Base-by-base conservation (phyloP, 2,797 vertebrate genomes). In the Steatocranus sp. region DNA sequence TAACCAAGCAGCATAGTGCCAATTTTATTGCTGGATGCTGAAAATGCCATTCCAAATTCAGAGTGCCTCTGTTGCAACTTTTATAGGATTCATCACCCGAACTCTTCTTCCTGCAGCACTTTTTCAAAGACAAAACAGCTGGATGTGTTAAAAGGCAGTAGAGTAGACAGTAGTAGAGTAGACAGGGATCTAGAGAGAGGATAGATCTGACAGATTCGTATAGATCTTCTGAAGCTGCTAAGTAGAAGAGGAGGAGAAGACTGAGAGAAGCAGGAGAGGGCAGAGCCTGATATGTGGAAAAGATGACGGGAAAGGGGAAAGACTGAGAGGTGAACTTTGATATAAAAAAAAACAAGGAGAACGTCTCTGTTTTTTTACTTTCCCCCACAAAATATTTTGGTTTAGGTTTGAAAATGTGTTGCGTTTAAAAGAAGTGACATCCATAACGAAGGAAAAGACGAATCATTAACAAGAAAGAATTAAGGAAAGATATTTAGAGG, bases 101-200 rank as follows among this genome's bases (percentile, higher is more conserved):
- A 87, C 76, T 46, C 61, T 41, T 54, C 43, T 61, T 77, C 41
- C 70, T 75, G 66, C 73, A 78, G 76, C 63, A 2, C 74, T 66
- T 23, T 46, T 20, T 79, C 53, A 58, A 66, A 81, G 53, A 87
- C 68, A 86, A 75, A 75, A 79, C 34, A 27, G 88, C 78, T 79
- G 88, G 80, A 87, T 8, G 2, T 77, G 91, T 91, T 87, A 84
- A 92, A 92, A 89, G 54, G 84, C 30, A n/a, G 17, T n/a, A 34
- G 30, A 34, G 56, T 9, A 54, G 25, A 30, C 53, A 5, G 17
- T 5, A 54, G 51, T 27, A 54, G 51, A 54, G 53, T 11, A 61
- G 56, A n/a, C 56, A 34, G 17, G 54, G 54, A 58, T 82, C n/a
- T 76, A 85, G 83, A 51, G 58, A 82, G 79, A 80, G 53, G 76